Evolutionary conservation across 2,113 vertebrate species (phyloP).

Genomic region (Malurus alboscapulatus): DNA sequence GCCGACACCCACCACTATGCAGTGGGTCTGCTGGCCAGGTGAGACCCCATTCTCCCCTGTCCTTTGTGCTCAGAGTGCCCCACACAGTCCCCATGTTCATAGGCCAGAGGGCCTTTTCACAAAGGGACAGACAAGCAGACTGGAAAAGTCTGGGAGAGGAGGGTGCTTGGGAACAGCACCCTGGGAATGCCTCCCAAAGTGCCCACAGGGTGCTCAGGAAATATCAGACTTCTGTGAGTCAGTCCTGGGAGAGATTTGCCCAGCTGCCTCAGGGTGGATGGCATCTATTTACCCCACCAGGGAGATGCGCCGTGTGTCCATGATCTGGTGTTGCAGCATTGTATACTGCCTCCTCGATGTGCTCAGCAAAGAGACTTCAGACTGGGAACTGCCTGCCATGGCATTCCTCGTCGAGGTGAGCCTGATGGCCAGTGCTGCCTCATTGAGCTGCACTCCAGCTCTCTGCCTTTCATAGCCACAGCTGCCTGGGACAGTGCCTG

Average conservation of each 20-base stretch:
- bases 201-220: not conserved
- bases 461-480: not conserved
- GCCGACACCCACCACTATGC: no score
- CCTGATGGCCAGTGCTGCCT: accelerated
- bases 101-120: not conserved
- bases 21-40: not conserved
- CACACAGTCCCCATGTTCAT: not conserved
- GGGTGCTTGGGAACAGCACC: not conserved
- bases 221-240: not conserved
- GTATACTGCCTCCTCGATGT: not conserved
- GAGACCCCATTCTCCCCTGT: not conserved
- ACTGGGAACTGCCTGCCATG: not conserved
- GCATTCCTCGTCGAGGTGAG: not conserved
- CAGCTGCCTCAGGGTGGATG: not conserved
- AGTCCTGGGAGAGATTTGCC: not conserved
- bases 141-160: not conserved
- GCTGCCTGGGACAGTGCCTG: accelerated
- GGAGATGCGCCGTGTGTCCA: not conserved
- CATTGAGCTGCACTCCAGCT: accelerated
- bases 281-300: not conserved
- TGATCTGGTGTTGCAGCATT: not conserved
- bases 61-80: not conserved
- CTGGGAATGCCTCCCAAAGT: not conserved
- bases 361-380: not conserved
- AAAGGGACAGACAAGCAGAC: not conserved